Conservation (phyloP, 2,888 invertebrate species). For the Lepidonotus clava region DNA sequence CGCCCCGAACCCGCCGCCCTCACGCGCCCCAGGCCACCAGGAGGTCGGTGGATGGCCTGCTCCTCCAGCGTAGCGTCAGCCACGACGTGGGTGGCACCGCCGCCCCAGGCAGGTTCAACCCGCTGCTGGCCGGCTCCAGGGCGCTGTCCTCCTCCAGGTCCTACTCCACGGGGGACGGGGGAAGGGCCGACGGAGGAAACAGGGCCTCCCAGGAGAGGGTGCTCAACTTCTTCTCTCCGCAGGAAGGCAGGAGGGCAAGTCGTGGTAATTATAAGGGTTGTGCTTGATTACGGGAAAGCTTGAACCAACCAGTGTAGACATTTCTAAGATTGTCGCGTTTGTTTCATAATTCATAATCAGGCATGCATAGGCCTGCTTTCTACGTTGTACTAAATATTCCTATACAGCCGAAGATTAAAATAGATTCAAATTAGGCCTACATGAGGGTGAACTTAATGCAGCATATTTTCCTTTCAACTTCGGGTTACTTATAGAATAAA, state of each 20-base stretch:
- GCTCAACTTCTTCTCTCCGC: neutral
- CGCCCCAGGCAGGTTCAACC: neutral
- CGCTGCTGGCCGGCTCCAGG: neutral
- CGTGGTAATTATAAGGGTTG: no score
- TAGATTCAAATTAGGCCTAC: no score
- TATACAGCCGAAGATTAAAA: neutral
- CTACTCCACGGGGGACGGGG: neutral
- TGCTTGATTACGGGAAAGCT: neutral
- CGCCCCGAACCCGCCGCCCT: no score
- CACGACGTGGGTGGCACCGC: neutral
- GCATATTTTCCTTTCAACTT: neutral
- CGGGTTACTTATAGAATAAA: neutral
- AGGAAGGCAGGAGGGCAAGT: no score
- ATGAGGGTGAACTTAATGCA: neutral
- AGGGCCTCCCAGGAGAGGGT: neutral
- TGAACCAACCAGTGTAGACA: neutral
- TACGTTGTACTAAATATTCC: neutral
- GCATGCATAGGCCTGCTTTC: neutral
- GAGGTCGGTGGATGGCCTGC: neutral
- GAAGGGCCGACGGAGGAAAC: neutral
- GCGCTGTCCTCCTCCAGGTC: neutral
- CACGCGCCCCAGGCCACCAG: neutral
- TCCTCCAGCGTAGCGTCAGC: neutral
- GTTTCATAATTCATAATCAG: neutral
- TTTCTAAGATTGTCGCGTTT: no score